Conservation (phyloP, 2,888 invertebrate genomes). For the Meteorus cinctellus region DNA sequence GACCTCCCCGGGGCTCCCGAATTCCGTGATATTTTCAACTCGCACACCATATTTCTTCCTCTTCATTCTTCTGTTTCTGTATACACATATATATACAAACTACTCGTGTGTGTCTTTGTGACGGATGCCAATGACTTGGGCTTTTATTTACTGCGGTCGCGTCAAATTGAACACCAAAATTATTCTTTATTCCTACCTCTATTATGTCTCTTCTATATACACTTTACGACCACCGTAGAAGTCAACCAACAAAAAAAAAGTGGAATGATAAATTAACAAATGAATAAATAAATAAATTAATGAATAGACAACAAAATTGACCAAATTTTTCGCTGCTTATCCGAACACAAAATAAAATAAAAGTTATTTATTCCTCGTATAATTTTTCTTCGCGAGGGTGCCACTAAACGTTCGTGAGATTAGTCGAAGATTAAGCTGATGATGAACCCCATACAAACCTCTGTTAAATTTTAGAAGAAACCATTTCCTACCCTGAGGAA, state of each 20-base stretch:
- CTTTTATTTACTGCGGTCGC: conserved; percentile 42
- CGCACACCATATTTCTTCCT: not conserved
- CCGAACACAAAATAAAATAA: not conserved
- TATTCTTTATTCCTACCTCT: not conserved
- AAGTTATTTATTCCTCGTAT: not conserved
- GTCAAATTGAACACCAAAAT: conserved; percentile 21
- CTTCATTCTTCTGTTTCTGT: conserved; percentile 2
- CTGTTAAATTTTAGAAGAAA: conserved; percentile 40
- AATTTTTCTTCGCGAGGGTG: not conserved
- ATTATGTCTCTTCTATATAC: not conserved
- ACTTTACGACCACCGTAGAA: conserved; percentile 3
- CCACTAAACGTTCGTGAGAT: not conserved
- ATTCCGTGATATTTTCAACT: conserved; percentile 36
- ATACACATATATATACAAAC: not conserved
- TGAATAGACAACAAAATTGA: not conserved
- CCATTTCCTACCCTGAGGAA: conserved; percentile 43
- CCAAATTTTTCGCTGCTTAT: not conserved
- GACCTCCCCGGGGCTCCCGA: conserved; percentile 32
- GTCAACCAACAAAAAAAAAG: not conserved
- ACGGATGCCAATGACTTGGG: conserved; percentile 32
- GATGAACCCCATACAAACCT: conserved; percentile 17
- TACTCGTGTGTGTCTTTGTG: not conserved
- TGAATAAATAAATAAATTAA: not conserved
- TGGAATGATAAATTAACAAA: not conserved
- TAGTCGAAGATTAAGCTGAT: conserved; percentile 23